Conservation (phyloP, 2,113 vertebrate genomes). For the Phylloscopus trochiloides region DNA sequence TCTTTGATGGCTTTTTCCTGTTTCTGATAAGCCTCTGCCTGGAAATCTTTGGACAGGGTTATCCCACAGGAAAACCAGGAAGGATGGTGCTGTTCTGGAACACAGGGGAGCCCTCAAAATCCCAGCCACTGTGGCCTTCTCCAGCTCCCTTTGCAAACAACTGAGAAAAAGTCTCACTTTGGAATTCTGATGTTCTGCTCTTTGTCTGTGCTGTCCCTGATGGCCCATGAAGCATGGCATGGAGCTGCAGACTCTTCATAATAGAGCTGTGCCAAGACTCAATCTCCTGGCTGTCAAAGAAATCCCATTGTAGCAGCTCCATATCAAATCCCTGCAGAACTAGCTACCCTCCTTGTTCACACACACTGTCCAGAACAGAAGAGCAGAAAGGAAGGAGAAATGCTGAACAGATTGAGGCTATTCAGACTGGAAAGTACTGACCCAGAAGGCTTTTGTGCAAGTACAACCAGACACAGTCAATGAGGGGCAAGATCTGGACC, state of each 20-base stretch:
- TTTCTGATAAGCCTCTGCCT: neutral
- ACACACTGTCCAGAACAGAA: neutral
- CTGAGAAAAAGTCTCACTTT: neutral
- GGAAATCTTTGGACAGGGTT: neutral
- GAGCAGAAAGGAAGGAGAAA: neutral
- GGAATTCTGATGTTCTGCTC: fast-evolving
- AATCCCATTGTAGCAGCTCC: neutral
- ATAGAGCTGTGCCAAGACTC: neutral
- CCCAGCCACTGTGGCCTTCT: neutral
- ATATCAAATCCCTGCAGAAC: neutral
- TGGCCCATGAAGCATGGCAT: fast-evolving
- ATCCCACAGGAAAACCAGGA: neutral
- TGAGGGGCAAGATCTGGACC: fast-evolving
- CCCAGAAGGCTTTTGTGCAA: neutral
- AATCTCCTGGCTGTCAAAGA: neutral
- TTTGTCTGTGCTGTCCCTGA: neutral
- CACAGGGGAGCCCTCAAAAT: neutral
- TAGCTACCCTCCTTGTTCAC: neutral
- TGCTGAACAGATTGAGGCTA: neutral
- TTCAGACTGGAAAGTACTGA: neutral
- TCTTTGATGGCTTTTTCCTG: conserved; percentile 2
- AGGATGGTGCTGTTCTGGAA: neutral
- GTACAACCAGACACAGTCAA: neutral
- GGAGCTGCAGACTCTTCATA: neutral
- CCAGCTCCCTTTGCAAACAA: neutral